phyloP scores from a whole-genome alignment of 2,797 vertebrate genomes.

The Thalassophryne amazonica region DNA sequence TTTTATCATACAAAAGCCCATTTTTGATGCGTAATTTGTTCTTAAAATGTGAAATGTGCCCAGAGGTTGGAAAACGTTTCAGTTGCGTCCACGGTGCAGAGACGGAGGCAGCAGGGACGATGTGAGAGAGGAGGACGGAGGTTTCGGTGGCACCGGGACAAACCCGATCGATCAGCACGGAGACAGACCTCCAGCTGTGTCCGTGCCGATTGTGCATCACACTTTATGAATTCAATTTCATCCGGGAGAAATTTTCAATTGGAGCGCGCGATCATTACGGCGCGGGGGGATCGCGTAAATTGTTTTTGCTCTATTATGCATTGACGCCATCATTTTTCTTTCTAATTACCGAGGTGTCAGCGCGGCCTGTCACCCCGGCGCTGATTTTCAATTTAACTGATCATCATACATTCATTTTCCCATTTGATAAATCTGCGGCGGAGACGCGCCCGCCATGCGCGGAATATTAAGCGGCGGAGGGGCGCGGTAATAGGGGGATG shows the following conservation, averaged over 20 bases:
- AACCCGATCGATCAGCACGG: conserved; percentile 88
- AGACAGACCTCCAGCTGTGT: conserved; percentile 78
- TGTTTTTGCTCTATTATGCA: conserved; percentile 99
- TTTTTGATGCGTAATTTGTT: too few species aligned
- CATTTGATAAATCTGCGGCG: conserved; percentile 99
- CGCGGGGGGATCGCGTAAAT: conserved; percentile 96
- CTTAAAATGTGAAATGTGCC: too few species aligned
- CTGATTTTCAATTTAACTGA: conserved; percentile 99
- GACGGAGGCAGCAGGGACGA: neutral
- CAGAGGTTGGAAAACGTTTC: too few species aligned
- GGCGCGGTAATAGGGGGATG: conserved; percentile 94
- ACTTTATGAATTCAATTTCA: conserved; percentile 95
- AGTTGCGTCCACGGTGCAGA: too few species aligned
- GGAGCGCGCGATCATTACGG: conserved; percentile 95
- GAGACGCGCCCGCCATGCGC: conserved; percentile 89
- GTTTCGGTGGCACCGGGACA: conserved; percentile 79
- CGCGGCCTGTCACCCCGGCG: conserved; percentile 96
- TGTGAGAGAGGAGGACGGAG: neutral
- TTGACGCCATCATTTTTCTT: conserved; percentile 99
- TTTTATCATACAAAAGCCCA: too few species aligned
- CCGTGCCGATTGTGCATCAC: conserved; percentile 93
- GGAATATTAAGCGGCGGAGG: conserved; percentile 88
- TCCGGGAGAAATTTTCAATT: conserved; percentile 97
- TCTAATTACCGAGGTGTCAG: conserved; percentile 99
- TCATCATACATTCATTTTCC: conserved; percentile 99